Base-by-base conservation (phyloP, 2,888 invertebrate species). In the Ectobius pallidus region DNA sequence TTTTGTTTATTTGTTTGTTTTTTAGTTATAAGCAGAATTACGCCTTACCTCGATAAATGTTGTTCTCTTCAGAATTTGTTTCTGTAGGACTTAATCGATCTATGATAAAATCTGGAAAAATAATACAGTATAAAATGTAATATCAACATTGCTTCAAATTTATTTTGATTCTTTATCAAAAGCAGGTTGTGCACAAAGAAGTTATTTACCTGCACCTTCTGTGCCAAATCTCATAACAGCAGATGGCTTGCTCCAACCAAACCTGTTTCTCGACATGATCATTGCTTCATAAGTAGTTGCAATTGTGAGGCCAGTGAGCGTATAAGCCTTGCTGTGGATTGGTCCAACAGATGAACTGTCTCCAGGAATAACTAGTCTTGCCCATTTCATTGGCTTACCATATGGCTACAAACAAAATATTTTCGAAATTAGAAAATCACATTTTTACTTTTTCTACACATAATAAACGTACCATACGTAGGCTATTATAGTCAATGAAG, bases 171-270 rank as follows among this genome's bases (percentile, higher is more conserved):
- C 11, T 25, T 27, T 27, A 2, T 55, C 2, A 11, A 14, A 18
- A 46, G 46, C 7, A 16, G 3, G 3, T n/a, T 46, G 16, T 46
- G 14, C 14, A 16, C 14, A 4, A 14, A 3, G 0, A 44, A 11
- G 3, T 44, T 44, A 14, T 44, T 80, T 85, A 93, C 93, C 88
- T 83, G 90, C 89, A 30, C 92, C 91, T 68, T 89, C 88, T 0
- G 94, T 94, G 16, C 92, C 89, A 79, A 95, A 94, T 79, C 91
- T 88, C 71, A 92, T 84, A 65, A 92, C 86, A 2, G 90, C 87
- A 14, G 93, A 93, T 0, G 90, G 90, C 77, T 91, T 91, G 77
- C 94, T 94, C 92, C 92, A 93, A n/a, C 95, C 94, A 78, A 90
- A 94, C 78, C 91, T 87, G 82, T 95, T 95, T 80, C 93, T 88